These are phyloP conservation scores for Pterocles burchelli DNA, from an alignment of 2,113 vertebrate genomes.

Conservation along the genomic window DNA sequence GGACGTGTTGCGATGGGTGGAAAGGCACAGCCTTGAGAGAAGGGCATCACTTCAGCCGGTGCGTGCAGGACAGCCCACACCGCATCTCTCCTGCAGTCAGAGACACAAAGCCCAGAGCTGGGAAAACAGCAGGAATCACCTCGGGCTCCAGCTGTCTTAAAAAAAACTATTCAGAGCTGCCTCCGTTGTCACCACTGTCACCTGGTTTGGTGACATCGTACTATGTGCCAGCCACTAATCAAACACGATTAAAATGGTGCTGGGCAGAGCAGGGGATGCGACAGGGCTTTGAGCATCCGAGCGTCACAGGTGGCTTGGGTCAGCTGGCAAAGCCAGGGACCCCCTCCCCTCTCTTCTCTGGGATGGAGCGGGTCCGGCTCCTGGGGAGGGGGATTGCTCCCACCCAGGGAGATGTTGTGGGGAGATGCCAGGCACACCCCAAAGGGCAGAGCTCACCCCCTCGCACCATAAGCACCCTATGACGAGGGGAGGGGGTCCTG, in stretches of 20 bases:
- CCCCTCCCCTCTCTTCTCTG: rapidly evolving
- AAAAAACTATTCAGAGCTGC: background rate
- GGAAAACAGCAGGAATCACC: background rate
- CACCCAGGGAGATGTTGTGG: background rate
- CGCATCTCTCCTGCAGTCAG: rapidly evolving
- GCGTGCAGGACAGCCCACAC: background rate
- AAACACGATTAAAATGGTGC: background rate
- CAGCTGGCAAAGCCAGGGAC: background rate
- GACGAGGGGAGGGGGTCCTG: background rate
- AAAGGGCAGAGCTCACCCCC: background rate
- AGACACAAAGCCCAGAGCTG: background rate
- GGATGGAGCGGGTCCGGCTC: background rate
- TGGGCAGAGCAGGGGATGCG: background rate
- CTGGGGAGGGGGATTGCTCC: background rate
- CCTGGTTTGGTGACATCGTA: background rate
- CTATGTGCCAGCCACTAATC: background rate
- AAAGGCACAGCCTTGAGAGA: background rate
- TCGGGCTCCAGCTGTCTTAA: background rate
- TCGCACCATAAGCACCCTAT: background rate
- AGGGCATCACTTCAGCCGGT: background rate
- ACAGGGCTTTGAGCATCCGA: background rate
- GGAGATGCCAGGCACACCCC: background rate
- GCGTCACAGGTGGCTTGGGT: rapidly evolving
- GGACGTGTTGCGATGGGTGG: background rate
- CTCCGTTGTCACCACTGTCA: rapidly evolving